Conservation (phyloP, 1,140 invertebrate genomes). For the Ostrea denselamellosa region DNA sequence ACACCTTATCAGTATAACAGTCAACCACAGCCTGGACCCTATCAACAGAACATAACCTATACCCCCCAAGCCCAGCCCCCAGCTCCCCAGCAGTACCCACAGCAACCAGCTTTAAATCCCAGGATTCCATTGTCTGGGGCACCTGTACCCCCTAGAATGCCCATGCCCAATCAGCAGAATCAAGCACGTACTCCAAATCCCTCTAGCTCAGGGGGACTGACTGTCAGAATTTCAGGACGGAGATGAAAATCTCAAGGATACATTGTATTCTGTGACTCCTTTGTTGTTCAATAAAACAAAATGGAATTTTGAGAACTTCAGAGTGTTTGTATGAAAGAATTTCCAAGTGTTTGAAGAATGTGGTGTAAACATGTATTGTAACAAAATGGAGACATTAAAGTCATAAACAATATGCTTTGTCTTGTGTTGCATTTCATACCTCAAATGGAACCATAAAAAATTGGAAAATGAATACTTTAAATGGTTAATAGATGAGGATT, state of each 20-base stretch:
- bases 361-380: background rate
- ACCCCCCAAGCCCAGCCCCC: background rate
- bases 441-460: no score
- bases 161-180: background rate
- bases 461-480: no score
- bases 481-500: no score
- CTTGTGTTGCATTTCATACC: no score
- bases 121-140: slow-evolving; percentile 18
- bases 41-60: background rate
- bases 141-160: slow-evolving; percentile 21
- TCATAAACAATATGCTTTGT: background rate
- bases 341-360: background rate
- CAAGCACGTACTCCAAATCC: slow-evolving; percentile 1
- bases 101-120: slow-evolving; percentile 8
- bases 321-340: background rate
- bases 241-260: background rate
- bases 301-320: background rate
- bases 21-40: background rate
- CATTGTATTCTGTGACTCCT: background rate
- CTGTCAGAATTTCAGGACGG: slow-evolving; percentile 4
- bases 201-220: background rate
- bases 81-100: background rate
- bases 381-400: background rate
- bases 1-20: background rate
- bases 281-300: background rate